Base-by-base conservation (phyloP, 2,113 vertebrate genomes). In the Polypterus senegalus region DNA sequence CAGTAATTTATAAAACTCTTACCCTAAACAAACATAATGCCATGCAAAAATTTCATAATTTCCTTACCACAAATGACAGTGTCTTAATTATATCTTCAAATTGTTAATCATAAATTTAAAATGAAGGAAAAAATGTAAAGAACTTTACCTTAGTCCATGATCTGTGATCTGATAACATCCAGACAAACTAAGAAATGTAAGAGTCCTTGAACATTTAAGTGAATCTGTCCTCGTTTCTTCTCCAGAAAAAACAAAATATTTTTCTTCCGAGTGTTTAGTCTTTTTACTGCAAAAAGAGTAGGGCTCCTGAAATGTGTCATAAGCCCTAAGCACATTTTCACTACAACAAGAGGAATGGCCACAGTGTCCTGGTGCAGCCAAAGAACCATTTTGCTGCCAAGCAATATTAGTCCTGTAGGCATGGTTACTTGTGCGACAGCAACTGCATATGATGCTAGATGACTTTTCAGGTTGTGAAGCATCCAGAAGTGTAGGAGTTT, bases 161-260 rank as follows among this genome's bases (percentile, higher is more conserved):
- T 99, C 96, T 72, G 96, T 98, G 81, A 99, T 80, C 81, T 93
- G 92, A 66, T 89, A 94, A 79, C 96, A 98, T 73, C 96, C 96
- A 49, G 96, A 99, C 61, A 99, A 83, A 71, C 96, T 98, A 83
- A 99, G 93, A 73, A 98, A 96, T 61, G 80, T 84, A 73, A 99
- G 86, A 9, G 82, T 73, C 65, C 94, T 86, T 48, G 77, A 87
- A 59, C 73, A 76, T 79, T 85, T 83, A 71, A 86, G 82, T 49
- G 77, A 81, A 3, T 70, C 64, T 78, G 82, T 83, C 74, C 82
- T 77, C 66, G 83, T 83, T 60, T 83, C 79, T 73, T 70, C 81
- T 74, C 80, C 80, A 66, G 78, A 74, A 77, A 81, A 81, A 58
- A 67, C 49, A 44, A 68, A 74, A 80, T 83, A 83, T 69, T 70